Conservation (phyloP, 1,140 invertebrate genomes). For the Diachasmimorpha longicaudata region DNA sequence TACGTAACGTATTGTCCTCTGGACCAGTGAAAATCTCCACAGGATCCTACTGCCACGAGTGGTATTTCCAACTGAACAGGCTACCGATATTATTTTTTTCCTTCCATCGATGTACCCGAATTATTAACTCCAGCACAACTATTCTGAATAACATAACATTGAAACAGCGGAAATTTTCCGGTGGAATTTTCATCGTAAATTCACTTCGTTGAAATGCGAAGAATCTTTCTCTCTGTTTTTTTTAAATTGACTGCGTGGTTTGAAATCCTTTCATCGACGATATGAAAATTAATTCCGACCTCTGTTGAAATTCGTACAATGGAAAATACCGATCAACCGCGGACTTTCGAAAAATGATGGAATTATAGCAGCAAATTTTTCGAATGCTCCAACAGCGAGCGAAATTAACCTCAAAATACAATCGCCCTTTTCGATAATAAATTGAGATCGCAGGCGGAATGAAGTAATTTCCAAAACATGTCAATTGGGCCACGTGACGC, state of each 20-base stretch:
- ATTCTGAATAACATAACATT: neutral
- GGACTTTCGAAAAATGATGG: no score
- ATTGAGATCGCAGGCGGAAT: constrained; percentile 31
- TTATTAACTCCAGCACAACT: neutral
- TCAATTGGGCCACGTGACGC: neutral
- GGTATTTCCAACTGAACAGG: no score
- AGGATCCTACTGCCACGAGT: neutral
- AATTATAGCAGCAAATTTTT: no score
- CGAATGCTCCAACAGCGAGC: neutral
- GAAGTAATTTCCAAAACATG: constrained; percentile 15
- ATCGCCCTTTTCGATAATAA: constrained; percentile 43
- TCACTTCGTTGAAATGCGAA: neutral
- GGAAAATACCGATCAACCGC: neutral
- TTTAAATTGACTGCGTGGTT: neutral
- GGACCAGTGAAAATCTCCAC: neutral
- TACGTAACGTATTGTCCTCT: neutral
- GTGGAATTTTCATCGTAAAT: neutral
- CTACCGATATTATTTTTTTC: no score
- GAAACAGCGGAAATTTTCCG: neutral
- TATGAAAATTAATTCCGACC: constrained; percentile 12
- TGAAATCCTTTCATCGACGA: neutral
- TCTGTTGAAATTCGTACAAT: neutral
- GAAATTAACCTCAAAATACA: constrained; percentile 11
- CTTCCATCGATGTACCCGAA: no score
- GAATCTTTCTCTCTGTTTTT: neutral